phyloP scores from a whole-genome alignment of 64 coral and sea anemone genomes.

The Porites australiensis region DNA sequence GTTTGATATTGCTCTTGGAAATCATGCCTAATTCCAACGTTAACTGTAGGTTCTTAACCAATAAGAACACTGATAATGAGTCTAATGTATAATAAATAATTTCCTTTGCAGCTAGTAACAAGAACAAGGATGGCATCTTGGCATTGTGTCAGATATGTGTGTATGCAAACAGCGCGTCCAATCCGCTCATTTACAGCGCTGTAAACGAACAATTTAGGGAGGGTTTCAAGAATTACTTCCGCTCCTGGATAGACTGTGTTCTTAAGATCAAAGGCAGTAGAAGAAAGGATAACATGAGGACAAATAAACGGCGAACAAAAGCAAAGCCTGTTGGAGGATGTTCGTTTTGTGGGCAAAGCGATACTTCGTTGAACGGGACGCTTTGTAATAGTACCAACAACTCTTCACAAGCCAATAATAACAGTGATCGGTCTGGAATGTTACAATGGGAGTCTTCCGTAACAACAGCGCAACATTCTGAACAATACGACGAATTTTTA shows the following conservation, averaged over 20 bases:
- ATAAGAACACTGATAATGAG: too few species aligned
- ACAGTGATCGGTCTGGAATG: background rate
- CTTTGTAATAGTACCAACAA: background rate
- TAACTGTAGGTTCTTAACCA: too few species aligned
- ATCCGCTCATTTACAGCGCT: slow-evolving; percentile 89
- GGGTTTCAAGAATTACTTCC: slow-evolving; percentile 88
- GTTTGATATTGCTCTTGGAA: too few species aligned
- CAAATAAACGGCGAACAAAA: background rate
- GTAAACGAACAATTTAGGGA: slow-evolving; percentile 91
- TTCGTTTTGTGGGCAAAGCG: background rate
- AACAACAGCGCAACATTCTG: background rate
- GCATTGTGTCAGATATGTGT: slow-evolving; percentile 88
- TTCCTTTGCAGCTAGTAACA: background rate
- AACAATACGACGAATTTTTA: background rate
- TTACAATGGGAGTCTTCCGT: background rate
- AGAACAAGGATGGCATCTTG: slow-evolving; percentile 37
- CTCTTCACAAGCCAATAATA: slow-evolving; percentile 3
- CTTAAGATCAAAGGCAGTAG: slow-evolving; percentile 34
- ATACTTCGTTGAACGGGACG: background rate
- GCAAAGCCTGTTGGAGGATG: background rate
- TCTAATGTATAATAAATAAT: background rate
- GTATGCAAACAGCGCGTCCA: slow-evolving; percentile 88
- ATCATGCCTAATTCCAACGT: too few species aligned
- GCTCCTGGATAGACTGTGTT: slow-evolving; percentile 72
- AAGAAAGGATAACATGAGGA: background rate